Conservation (phyloP, 2,797 vertebrate species). For the Neosilurus mollespiculum region DNA sequence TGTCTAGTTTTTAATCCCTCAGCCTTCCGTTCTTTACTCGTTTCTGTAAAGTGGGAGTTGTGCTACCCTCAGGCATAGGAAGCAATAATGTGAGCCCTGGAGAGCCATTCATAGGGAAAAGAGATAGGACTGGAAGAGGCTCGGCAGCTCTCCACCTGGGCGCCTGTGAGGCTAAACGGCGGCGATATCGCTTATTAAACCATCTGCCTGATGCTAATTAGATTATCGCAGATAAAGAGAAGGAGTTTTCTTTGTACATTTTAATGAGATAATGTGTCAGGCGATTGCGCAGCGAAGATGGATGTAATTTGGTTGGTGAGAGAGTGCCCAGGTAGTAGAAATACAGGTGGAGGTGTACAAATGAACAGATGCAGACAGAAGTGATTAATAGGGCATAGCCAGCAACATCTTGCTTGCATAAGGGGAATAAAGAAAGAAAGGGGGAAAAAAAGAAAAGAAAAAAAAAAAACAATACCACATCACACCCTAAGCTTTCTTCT, state of each 20-base stretch:
- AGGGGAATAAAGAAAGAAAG: conserved; percentile 60
- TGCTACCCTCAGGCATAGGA: conserved; percentile 80
- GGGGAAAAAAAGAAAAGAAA: conserved; percentile 61
- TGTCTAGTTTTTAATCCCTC: conserved; percentile 56
- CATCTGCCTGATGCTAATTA: conserved; percentile 87
- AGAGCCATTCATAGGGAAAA: conserved; percentile 77
- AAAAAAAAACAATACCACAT: conserved; percentile 58
- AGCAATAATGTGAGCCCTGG: conserved; percentile 82
- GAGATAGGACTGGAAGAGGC: conserved; percentile 54
- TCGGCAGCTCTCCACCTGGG: conserved; percentile 74
- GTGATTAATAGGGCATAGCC: conserved; percentile 77
- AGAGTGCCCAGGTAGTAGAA: conserved; percentile 59
- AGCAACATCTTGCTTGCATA: conserved; percentile 72
- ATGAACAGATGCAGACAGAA: conserved; percentile 70
- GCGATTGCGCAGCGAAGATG: conserved; percentile 68
- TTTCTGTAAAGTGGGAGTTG: conserved; percentile 77
- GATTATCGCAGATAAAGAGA: conserved; percentile 85
- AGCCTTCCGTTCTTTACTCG: conserved; percentile 66
- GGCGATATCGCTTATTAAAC: conserved; percentile 83
- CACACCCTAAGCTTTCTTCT: not conserved
- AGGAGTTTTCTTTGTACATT: conserved; percentile 84
- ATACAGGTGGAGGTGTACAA: conserved; percentile 74
- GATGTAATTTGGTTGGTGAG: conserved; percentile 57
- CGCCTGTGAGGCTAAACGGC: conserved; percentile 80
- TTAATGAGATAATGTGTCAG: conserved; percentile 84